Conservation (phyloP, 2,113 vertebrate species). For the Saimiri boliviensis region DNA sequence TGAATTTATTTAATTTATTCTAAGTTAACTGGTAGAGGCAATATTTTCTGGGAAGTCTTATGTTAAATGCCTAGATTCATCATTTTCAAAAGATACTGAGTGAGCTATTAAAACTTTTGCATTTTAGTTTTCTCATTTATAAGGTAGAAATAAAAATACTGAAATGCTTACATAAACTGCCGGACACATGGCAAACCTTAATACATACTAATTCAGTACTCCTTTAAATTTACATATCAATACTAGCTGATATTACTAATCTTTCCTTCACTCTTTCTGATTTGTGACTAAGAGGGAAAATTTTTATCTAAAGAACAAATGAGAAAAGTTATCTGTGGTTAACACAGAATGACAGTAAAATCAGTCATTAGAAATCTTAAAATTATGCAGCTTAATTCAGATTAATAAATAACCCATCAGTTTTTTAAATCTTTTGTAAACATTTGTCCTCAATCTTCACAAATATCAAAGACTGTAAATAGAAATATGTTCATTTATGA, state of each 20-base stretch:
- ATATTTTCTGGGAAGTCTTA: neutral
- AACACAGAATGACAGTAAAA: neutral
- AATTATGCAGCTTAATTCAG: constrained; percentile 15
- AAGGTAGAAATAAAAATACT: constrained; percentile 13
- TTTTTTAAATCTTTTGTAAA: constrained; percentile 44
- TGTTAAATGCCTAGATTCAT: neutral
- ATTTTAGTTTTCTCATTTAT: neutral
- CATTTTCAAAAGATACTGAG: neutral
- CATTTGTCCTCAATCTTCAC: constrained; percentile 35
- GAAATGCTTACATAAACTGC: neutral
- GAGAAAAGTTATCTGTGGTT: neutral
- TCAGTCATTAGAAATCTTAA: constrained; percentile 32
- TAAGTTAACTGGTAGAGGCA: neutral
- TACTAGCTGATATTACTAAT: neutral
- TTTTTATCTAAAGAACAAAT: neutral
- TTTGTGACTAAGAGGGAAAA: neutral
- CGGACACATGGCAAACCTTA: neutral
- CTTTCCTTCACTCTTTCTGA: neutral
- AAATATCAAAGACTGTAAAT: constrained; percentile 51
- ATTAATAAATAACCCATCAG: neutral
- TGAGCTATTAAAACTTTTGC: neutral
- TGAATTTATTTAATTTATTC: neutral
- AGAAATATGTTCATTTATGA: constrained; percentile 59
- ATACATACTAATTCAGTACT: neutral
- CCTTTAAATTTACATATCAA: neutral